phyloP scores from a whole-genome alignment of 1,140 invertebrate species.

The Drosophila insularis region DNA sequence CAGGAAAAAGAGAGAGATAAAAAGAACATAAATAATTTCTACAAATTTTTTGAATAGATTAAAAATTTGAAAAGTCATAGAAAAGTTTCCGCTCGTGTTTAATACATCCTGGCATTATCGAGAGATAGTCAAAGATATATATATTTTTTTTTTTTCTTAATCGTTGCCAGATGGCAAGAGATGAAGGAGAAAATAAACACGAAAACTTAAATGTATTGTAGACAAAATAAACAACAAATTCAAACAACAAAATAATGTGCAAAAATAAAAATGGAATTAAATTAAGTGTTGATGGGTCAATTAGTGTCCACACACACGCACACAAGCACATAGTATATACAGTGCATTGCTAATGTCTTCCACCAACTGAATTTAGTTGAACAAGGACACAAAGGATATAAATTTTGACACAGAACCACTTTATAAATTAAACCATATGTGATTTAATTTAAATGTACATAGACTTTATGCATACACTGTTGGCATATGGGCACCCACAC shows the following conservation, averaged over 20 bases:
- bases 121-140: not conserved
- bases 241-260: conserved; percentile 33
- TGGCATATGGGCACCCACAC: conserved; percentile 12
- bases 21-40: conserved; percentile 12
- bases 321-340: not conserved
- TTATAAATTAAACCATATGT: not conserved
- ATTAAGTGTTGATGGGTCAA: conserved; percentile 77
- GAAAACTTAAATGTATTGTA: conserved; percentile 43
- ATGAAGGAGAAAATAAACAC: conserved; percentile 28
- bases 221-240: conserved; percentile 68
- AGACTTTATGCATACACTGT: not conserved
- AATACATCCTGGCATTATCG: conserved; percentile 45
- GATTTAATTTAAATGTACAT: not conserved
- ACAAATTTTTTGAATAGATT: conserved; percentile 11
- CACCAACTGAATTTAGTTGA: not conserved
- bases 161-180: conserved; percentile 55
- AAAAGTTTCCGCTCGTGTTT: conserved; percentile 46
- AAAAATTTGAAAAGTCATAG: not conserved
- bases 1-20: not conserved
- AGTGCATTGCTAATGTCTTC: not conserved
- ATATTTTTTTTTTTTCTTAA: conserved; percentile 34
- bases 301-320: conserved; percentile 30
- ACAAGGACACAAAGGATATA: not conserved
- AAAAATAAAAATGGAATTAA: conserved; percentile 74
- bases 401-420: not conserved